These are phyloP conservation scores for Rhynchopsitta pachyrhyncha DNA, from an alignment of 2,113 vertebrate species.

Conservation along the genomic window DNA sequence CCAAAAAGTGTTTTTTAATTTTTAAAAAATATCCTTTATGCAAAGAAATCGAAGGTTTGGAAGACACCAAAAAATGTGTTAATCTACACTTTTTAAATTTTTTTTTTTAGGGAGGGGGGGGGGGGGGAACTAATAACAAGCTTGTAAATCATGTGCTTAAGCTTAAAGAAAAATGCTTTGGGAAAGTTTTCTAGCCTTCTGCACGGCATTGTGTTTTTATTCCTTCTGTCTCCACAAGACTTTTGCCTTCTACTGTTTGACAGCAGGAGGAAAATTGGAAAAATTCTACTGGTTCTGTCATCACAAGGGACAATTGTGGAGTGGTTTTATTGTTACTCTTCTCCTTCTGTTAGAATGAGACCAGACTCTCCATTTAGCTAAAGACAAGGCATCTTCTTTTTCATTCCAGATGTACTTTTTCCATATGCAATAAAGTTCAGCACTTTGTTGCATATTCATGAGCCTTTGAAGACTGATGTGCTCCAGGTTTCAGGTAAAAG, in stretches of 20 bases:
- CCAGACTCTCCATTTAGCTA: constrained; percentile 10
- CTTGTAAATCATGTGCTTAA: constrained; percentile 45
- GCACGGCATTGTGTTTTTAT: constrained; percentile 30
- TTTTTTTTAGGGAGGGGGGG: too few relatives aligned
- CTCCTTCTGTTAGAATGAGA: not conserved
- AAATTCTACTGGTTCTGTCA: constrained; percentile 19
- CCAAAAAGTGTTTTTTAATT: too few relatives aligned
- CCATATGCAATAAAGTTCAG: not conserved
- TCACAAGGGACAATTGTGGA: not conserved
- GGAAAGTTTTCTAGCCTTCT: constrained; percentile 45
- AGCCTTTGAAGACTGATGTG: not conserved
- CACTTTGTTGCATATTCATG: rapidly evolving
- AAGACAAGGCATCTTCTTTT: not conserved
- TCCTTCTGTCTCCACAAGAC: constrained; percentile 20
- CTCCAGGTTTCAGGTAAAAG: not conserved
- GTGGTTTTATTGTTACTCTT: constrained; percentile 24
- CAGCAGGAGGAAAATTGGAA: constrained; percentile 10
- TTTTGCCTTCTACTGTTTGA: constrained; percentile 35
- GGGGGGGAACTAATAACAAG: constrained; percentile 17
- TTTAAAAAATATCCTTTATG: too few relatives aligned
- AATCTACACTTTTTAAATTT: too few relatives aligned
- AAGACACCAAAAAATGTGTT: too few relatives aligned
- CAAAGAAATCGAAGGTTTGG: too few relatives aligned
- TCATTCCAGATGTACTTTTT: not conserved
- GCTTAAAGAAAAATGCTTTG: constrained; percentile 43